These are phyloP conservation scores for Luscinia megarhynchos DNA, from an alignment of 2,797 vertebrate species.

Conservation along the genomic window DNA sequence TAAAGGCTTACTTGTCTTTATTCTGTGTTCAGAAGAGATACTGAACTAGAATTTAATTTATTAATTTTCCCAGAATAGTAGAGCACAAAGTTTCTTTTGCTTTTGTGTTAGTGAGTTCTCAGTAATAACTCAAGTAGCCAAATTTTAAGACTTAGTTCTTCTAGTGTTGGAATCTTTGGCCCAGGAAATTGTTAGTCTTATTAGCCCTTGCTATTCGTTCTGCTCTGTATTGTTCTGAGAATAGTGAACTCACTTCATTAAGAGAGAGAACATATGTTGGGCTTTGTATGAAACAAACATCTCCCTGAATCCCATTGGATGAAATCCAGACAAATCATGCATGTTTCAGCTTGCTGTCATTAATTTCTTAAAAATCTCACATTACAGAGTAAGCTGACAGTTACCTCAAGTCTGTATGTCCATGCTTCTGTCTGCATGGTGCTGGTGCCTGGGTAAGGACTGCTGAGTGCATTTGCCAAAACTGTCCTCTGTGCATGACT, in stretches of 20 bases:
- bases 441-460: background rate
- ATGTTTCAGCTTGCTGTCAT: background rate
- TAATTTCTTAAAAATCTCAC: background rate
- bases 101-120: background rate
- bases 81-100: background rate
- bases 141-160: background rate
- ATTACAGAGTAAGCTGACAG: background rate
- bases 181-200: background rate
- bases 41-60: background rate
- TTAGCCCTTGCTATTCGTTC: background rate
- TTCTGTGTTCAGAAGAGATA: background rate
- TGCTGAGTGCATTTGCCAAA: background rate
- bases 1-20: background rate
- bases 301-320: background rate
- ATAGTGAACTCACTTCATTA: background rate
- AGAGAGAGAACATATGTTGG: background rate
- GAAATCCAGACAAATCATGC: background rate
- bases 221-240: background rate
- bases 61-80: background rate
- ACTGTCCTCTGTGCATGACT: fast-evolving
- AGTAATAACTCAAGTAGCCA: background rate
- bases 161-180: background rate
- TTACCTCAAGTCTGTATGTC: background rate
- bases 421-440: background rate
- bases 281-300: background rate